phyloP scores from a whole-genome alignment of 1,140 invertebrate genomes.

The Ceratitis capitata region DNA sequence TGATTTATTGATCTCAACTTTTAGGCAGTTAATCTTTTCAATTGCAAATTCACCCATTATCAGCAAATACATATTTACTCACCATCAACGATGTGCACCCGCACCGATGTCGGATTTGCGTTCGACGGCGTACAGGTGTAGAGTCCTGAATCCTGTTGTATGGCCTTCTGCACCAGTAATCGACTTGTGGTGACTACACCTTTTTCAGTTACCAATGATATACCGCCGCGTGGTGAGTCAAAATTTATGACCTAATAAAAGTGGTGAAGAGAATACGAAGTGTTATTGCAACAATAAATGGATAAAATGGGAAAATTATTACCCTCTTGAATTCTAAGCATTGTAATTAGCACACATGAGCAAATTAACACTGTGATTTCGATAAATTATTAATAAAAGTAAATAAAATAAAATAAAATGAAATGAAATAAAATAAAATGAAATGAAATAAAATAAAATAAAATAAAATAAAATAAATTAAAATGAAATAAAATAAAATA shows the following conservation, averaged over 20 bases:
- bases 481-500: too few relatives aligned
- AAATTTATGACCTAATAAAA: slow-evolving; percentile 80
- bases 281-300: background rate
- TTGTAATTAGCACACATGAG: too few relatives aligned
- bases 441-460: too few relatives aligned
- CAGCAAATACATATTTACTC: slow-evolving; percentile 59
- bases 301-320: too few relatives aligned
- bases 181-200: slow-evolving; percentile 81
- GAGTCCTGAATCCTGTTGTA: slow-evolving; percentile 76
- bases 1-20: background rate
- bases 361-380: too few relatives aligned
- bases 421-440: too few relatives aligned
- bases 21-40: background rate
- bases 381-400: too few relatives aligned
- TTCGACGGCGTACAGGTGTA: slow-evolving; percentile 84
- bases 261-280: slow-evolving; percentile 40
- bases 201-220: slow-evolving; percentile 83
- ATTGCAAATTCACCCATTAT: background rate
- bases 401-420: too few relatives aligned
- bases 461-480: too few relatives aligned
- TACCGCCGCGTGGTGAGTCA: slow-evolving; percentile 80
- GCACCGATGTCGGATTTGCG: slow-evolving; percentile 77
- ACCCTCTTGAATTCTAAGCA: too few relatives aligned
- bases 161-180: slow-evolving; percentile 81
- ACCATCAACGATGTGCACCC: slow-evolving; percentile 87